Evolutionary conservation across 1,140 invertebrate genomes (phyloP), one percentile per base, ranked within the genome.

Genomic region (Drosophila nigromelanica): DNA sequence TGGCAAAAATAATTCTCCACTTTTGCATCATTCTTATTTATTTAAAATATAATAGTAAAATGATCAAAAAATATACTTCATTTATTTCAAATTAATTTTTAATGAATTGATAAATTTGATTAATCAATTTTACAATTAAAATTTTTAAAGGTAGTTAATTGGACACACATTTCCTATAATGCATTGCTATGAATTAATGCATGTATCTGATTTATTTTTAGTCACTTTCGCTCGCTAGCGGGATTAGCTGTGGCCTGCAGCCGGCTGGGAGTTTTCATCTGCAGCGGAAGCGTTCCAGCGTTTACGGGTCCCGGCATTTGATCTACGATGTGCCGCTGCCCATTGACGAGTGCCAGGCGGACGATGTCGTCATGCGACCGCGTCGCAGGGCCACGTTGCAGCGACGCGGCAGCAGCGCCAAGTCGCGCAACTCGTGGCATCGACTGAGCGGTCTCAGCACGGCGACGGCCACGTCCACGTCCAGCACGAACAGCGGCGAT

Each of bases 271-370:
- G 63, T 39, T 83, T 71, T 12, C 61, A 54, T 15, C 24, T 82
- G 12, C 74, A 73, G 15, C 80, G 85, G 8, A 89, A 75, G 24
- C 92, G 91, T 69, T 90, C 92, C 10, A 93, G 92, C 11, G 90
- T 93, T 24, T 93, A 92, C 24, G 93, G 93, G 0, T 94, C 94
- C 0, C 92, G 93, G 18, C 94, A 95, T 76, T 92, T 95, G 42
- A 93, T 94, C 15, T 94, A 95, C 66, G 94, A 95, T 76, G 92
- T 95, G 24, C 93, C 93, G 10, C 81, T 95, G 12, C 93, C 94
- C 3, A 93, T 93, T 7, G 94, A 95, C 60, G 94, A 95, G 73
- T 95, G 94, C 72, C 92, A 92, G 39, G 89, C 75, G 4, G 91
- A 92, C 14, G 89, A 89, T 62, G 85, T 92, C 0, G 81, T 91